Base-by-base conservation (phyloP, 2,888 invertebrate genomes). In the Plagiodera versicolora region DNA sequence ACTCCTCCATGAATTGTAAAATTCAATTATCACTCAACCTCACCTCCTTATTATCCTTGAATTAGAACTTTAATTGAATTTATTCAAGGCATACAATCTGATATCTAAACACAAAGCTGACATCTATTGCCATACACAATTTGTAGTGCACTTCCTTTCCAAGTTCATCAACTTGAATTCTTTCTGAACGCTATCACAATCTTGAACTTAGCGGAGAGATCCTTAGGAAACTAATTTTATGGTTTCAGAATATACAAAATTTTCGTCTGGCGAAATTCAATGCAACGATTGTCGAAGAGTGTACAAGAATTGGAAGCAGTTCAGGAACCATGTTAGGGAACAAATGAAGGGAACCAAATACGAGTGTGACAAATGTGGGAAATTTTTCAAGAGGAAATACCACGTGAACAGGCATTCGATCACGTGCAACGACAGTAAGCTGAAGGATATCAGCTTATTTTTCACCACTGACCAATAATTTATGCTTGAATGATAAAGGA, bases 331-430 rank as follows among this genome's bases (percentile, higher is more conserved):
- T 30, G 60, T 54, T 17, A 49, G 19, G 20, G 66, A 66, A 30
- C 66, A 66, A 39, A 24, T 56, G 35, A 49, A 19, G 16, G 50
- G 32, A 3, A 47, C n/a, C 20, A 47, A 32, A 24, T 58, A 57
- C 32, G 45, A 51, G 16, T 71, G 70, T 16, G 18, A 49, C 3
- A 64, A 67, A 49, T 73, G 73, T 61, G 60, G 63, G 17, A 71
- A 67, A 65, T 59, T 30, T 16, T 91, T 91, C 79, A 86, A 87
- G 68, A 88, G 89, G 81, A 87, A 88, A 79, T 88, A 88, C 70
- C 88, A 89, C 20, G 84, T 90, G 71, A 84, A 87, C 74, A 84
- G 90, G 72, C 91, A 91, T 75, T 48, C 39, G 14, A 14, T 6
- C 2, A 39, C 39, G 6, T 39, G 39, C 6, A 14, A n/a, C 6